phyloP scores from a whole-genome alignment of 2,113 vertebrate species.

The Caloenas nicobarica region DNA sequence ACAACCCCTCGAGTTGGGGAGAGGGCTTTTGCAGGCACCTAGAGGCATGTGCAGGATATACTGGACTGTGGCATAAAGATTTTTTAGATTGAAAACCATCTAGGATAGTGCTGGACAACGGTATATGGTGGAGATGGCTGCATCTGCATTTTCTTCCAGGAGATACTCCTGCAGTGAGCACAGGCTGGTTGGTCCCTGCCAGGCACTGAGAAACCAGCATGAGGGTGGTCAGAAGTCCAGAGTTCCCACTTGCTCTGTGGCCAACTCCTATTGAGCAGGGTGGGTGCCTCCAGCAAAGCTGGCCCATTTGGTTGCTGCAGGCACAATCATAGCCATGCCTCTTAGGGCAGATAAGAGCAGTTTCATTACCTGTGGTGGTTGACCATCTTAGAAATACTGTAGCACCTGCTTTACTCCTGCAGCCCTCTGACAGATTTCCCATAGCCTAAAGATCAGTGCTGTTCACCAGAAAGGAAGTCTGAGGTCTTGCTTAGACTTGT shows the following conservation, averaged over 20 bases:
- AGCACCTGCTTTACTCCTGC: not conserved
- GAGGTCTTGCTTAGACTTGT: not conserved
- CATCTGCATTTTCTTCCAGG: not conserved
- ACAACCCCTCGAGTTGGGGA: not conserved
- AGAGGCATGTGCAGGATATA: not conserved
- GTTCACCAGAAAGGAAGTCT: not conserved
- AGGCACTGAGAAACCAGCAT: not conserved
- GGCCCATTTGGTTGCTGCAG: not conserved
- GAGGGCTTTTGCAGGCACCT: not conserved
- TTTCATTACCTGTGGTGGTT: not conserved
- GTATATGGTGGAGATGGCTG: not conserved
- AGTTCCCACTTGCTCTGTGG: not conserved
- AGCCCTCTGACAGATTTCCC: not conserved
- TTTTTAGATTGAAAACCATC: not conserved
- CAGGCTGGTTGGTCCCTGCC: not conserved
- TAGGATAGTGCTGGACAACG: not conserved
- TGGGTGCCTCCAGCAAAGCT: not conserved
- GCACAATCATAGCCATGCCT: not conserved
- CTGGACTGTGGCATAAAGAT: not conserved
- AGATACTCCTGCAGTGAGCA: not conserved
- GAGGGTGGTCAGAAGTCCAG: not conserved
- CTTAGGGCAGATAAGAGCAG: not conserved
- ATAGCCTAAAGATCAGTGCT: too few relatives aligned
- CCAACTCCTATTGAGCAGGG: rapidly evolving
- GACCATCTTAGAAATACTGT: not conserved